Evolutionary conservation across 2,797 vertebrate genomes (phyloP), one percentile per base, ranked within the genome.

Genomic region (Rhinoraja longicauda): DNA sequence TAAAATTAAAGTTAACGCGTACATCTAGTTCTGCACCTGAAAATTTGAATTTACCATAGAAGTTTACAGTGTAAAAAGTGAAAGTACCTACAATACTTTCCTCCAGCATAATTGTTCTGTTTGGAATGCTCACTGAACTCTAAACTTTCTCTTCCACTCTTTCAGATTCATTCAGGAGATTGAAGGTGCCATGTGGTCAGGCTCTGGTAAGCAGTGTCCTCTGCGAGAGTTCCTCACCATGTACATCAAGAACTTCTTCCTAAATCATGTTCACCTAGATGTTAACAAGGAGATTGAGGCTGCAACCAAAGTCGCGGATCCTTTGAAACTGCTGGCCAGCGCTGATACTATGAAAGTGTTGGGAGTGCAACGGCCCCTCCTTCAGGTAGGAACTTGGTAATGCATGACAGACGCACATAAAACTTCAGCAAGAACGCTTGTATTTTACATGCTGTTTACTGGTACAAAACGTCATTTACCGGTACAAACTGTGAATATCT

Each of bases 181-280:
- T 6, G 99, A 99, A 95, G 95, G 96, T 0, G 98, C 97, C 94
- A 97, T 99, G 96, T 98, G 97, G 24, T 96, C 98, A 2, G 96
- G 97, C 70, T 98, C 98, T n/a, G 95, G 96, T 94, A 99, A 99
- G 94, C 98, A 99, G 95, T 99, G 99, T 94, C 98, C 99, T 0
- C 97, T 99, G 59, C 95, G 97, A 7, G 98, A 98, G 90, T 99
- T 99, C 95, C 98, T 99, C 95, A 99, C 98, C 4, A 94, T 97
- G 95, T 99, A 99, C 96, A 99, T 99, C 96, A 99, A 99, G 82
- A 98, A 97, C 95, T 98, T 99, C 95, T 99, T 99, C 95, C 98
- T 99, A 94, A 98, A 95, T 94, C 99, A 99, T 95, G 97, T 97
- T 93, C 96, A 98, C 93, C 96, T 97, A 0, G 99, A 99, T 95